Conservation (phyloP, 2,797 vertebrate genomes). For the Anguilla obscura region DNA sequence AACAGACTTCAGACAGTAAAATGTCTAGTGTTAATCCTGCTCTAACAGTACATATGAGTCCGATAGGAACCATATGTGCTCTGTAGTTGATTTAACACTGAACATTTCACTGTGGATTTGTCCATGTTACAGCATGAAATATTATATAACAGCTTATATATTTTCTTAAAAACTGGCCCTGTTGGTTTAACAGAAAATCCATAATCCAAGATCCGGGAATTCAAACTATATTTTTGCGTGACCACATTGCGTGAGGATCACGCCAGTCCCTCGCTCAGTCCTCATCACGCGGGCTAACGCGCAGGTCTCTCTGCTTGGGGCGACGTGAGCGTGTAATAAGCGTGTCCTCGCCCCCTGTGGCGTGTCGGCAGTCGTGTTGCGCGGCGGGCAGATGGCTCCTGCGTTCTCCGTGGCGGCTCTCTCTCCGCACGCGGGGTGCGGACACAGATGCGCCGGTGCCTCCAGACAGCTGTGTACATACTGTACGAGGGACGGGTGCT, state of each 20-base stretch:
- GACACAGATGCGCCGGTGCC: neutral
- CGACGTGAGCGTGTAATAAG: neutral
- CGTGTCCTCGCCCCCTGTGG: constrained; percentile 1
- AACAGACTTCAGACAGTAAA: too few relatives aligned
- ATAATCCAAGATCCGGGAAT: neutral
- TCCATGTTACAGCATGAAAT: too few relatives aligned
- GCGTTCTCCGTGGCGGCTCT: neutral
- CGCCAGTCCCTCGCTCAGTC: neutral
- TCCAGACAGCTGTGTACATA: neutral
- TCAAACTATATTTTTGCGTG: neutral
- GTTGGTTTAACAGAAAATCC: too few relatives aligned
- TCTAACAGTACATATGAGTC: too few relatives aligned
- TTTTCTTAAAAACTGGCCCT: too few relatives aligned
- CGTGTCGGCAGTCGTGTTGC: neutral
- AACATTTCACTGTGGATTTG: too few relatives aligned
- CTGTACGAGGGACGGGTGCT: neutral
- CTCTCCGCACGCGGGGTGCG: neutral
- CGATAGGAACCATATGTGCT: too few relatives aligned
- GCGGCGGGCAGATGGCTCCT: neutral
- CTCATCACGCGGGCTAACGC: neutral
- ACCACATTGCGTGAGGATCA: neutral
- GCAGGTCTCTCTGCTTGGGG: neutral
- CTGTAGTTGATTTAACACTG: too few relatives aligned
- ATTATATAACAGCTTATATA: too few relatives aligned
- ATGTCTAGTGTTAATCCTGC: too few relatives aligned